A percentile compares a stretch with the other conserved stretches of the same genome.
Conservation (phyloP, 64 coral and sea anemone genomes). For the Anthopleura sola region DNA sequence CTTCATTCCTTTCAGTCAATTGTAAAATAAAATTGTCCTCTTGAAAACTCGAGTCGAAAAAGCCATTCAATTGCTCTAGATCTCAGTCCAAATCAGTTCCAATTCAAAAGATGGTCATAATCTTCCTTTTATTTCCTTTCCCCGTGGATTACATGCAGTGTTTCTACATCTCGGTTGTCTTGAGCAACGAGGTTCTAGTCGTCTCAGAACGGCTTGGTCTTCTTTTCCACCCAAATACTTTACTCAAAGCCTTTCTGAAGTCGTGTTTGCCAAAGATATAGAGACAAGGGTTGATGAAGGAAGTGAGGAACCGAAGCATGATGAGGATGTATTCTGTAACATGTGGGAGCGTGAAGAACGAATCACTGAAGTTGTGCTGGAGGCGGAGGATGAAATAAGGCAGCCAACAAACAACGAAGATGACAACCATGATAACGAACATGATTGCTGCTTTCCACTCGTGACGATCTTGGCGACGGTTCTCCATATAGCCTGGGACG, state of each 20-base stretch:
- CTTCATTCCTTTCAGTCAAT: too few relatives aligned
- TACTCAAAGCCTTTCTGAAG: slow-evolving; percentile 46
- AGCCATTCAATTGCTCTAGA: too few relatives aligned
- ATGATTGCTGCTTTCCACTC: slow-evolving; percentile 60
- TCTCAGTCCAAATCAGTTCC: too few relatives aligned
- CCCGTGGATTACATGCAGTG: too few relatives aligned
- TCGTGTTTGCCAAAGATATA: slow-evolving; percentile 82
- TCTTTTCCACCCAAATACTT: background rate
- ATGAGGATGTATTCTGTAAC: slow-evolving; percentile 14
- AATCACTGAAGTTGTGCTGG: slow-evolving; percentile 28
- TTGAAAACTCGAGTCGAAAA: background rate
- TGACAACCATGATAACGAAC: slow-evolving; percentile 52
- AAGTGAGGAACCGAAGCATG: slow-evolving; percentile 46
- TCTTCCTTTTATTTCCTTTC: too few relatives aligned
- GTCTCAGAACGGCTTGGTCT: background rate
- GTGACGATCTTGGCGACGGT: slow-evolving; percentile 21
- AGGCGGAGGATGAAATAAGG: slow-evolving; percentile 49
- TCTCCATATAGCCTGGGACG: slow-evolving; percentile 36
- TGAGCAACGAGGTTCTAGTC: slow-evolving; percentile 21
- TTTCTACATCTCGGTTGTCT: slow-evolving; percentile 8
- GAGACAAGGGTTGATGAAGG: slow-evolving; percentile 67
- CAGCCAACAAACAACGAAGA: slow-evolving; percentile 56
- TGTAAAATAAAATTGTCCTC: too few relatives aligned
- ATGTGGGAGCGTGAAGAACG: slow-evolving; percentile 38
- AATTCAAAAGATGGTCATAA: too few relatives aligned